phyloP scores from a whole-genome alignment of 2,113 vertebrate species.

The Chitala chitala region DNA sequence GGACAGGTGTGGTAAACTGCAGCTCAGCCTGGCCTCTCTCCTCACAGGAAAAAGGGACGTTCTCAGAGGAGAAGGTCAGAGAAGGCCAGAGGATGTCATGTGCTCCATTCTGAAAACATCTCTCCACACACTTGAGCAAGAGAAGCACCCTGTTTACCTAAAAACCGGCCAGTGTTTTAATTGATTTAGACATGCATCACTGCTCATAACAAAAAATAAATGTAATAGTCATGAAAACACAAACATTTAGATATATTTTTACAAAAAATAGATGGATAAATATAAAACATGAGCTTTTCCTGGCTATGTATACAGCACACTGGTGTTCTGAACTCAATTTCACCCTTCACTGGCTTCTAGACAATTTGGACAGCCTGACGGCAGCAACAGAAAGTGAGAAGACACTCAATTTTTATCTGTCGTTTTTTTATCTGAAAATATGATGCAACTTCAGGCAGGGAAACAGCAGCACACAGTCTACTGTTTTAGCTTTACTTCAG shows the following conservation, averaged over 20 bases:
- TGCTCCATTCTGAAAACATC: constrained; percentile 10
- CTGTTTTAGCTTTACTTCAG: background rate
- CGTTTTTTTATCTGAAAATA: constrained; percentile 38
- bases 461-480: constrained; percentile 30
- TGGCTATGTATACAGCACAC: constrained; percentile 45
- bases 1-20: background rate
- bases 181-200: constrained; percentile 46
- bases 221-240: background rate
- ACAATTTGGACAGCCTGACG: constrained; percentile 70
- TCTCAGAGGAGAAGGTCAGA: too few relatives aligned
- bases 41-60: background rate
- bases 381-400: constrained; percentile 65
- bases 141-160: background rate
- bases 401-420: constrained; percentile 65
- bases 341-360: constrained; percentile 62
- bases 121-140: constrained; percentile 21
- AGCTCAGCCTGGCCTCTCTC: constrained; percentile 31
- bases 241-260: constrained; percentile 36
- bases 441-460: constrained; percentile 48
- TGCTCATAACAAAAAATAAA: constrained; percentile 8
- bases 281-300: constrained; percentile 57
- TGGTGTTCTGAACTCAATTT: constrained; percentile 71
- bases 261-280: constrained; percentile 60
- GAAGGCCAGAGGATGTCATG: background rate
- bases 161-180: constrained; percentile 30